Conservation (phyloP, 2,888 invertebrate genomes). For the Caenorhabditis imperialis region DNA sequence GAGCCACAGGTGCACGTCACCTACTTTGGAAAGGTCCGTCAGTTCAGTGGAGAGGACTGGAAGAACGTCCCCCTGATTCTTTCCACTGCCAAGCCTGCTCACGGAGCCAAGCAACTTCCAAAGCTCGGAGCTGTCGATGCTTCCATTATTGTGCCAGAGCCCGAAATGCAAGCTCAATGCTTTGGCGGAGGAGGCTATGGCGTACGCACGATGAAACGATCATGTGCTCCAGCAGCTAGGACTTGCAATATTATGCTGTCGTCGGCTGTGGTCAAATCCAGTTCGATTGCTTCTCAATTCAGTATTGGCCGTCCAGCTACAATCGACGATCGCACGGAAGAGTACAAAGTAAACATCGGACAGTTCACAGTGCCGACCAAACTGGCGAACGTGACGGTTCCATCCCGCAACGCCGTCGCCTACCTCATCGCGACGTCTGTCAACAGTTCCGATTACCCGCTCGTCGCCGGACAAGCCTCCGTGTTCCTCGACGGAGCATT, state of each 20-base stretch:
- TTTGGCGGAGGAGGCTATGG: background rate
- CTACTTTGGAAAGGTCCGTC: slow-evolving; percentile 79
- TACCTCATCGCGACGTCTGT: slow-evolving; percentile 62
- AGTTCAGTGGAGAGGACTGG: slow-evolving; percentile 79
- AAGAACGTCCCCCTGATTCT: slow-evolving; percentile 56
- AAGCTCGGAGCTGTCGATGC: slow-evolving; percentile 51
- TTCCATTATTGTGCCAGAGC: slow-evolving; percentile 26
- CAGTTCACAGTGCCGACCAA: slow-evolving; percentile 77
- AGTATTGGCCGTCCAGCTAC: slow-evolving; percentile 35
- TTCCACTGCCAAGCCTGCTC: slow-evolving; percentile 46
- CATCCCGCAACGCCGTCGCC: slow-evolving; percentile 68
- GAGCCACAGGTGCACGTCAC: slow-evolving; percentile 64
- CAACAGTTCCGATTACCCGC: slow-evolving; percentile 64
- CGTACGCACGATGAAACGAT: slow-evolving; percentile 1
- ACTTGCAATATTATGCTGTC: slow-evolving; percentile 13
- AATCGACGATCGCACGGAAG: slow-evolving; percentile 45
- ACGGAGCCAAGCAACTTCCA: slow-evolving; percentile 37
- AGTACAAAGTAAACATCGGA: slow-evolving; percentile 74
- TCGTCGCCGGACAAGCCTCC: slow-evolving; percentile 65
- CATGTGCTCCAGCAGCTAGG: slow-evolving; percentile 6
- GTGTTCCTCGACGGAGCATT: slow-evolving; percentile 69
- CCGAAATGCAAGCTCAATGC: background rate
- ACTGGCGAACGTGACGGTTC: slow-evolving; percentile 77
- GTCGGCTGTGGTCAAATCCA: slow-evolving; percentile 21
- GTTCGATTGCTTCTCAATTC: slow-evolving; percentile 46